Percentiles rank a stretch among this genome's conserved stretches.
phyloP scores from a whole-genome alignment of 53 echinoderm and acorn worm genomes.

The Holothuria scabra region DNA sequence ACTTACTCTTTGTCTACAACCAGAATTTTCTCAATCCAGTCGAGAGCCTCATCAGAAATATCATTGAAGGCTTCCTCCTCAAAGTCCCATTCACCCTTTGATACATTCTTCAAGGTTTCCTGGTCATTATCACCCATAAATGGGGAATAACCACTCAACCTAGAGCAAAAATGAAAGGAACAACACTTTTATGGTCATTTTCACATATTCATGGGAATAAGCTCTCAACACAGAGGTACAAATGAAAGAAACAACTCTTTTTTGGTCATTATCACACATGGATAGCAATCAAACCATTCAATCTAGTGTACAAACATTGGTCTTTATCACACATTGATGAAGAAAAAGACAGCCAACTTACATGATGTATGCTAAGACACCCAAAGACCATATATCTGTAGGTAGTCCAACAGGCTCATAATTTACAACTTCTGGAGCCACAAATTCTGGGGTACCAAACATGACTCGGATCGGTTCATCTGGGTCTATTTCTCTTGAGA shows the following conservation, averaged over 20 bases:
- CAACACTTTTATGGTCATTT: too few relatives aligned
- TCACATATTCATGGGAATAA: too few relatives aligned
- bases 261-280: too few relatives aligned
- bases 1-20: conserved; percentile 94
- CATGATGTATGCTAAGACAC: conserved; percentile 92
- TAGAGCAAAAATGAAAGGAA: conserved; percentile 16
- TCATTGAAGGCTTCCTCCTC: conserved; percentile 96
- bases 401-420: conserved; percentile 96
- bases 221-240: too few relatives aligned
- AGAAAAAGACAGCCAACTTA: too few relatives aligned
- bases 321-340: too few relatives aligned
- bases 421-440: conserved; percentile 92
- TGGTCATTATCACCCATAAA: conserved; percentile 93
- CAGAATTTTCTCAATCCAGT: conserved; percentile 96
- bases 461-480: conserved; percentile 81
- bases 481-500: conserved; percentile 78
- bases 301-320: too few relatives aligned
- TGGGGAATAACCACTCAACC: conserved; percentile 97
- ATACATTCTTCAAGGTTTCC: conserved; percentile 84
- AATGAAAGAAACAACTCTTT: too few relatives aligned
- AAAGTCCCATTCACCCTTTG: conserved; percentile 95
- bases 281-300: too few relatives aligned
- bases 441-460: conserved; percentile 98
- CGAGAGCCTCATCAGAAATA: conserved; percentile 93
- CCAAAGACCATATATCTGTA: conserved; percentile 96